Evolutionary conservation across 2,888 invertebrate species (phyloP).

Genomic region (Hirtodrosophila alboralis): DNA sequence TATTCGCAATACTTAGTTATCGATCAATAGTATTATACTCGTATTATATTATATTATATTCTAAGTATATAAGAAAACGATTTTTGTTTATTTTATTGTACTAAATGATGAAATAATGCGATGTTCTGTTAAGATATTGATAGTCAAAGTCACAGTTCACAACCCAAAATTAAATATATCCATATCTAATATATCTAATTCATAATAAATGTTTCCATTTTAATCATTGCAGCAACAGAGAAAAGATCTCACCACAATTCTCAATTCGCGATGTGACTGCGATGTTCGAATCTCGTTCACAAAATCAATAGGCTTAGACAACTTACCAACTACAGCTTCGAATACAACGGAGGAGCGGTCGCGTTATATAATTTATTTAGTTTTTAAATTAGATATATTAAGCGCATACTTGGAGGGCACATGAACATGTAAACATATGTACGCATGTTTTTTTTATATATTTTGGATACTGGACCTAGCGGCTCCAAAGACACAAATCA

Average conservation of each 20-base stretch:
- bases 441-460: slow-evolving; percentile 25
- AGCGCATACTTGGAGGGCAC: slow-evolving; percentile 27
- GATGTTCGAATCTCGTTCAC: slow-evolving; percentile 90
- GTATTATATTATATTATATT: too few species aligned
- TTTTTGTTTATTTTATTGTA: too few species aligned
- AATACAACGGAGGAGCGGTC: slow-evolving; percentile 39
- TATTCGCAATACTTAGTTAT: too few species aligned
- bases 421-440: slow-evolving; percentile 10
- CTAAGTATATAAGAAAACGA: too few species aligned
- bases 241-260: slow-evolving; percentile 89
- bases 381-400: slow-evolving; percentile 51
- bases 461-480: slow-evolving; percentile 49
- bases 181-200: too few species aligned
- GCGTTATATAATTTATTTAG: slow-evolving; percentile 73
- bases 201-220: neutral
- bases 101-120: too few species aligned
- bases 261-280: slow-evolving; percentile 93
- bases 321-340: slow-evolving; percentile 53
- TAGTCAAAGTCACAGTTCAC: too few species aligned
- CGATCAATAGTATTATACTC: too few species aligned
- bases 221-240: slow-evolving; percentile 86
- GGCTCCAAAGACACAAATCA: slow-evolving; percentile 67
- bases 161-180: too few species aligned
- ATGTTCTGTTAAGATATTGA: too few species aligned
- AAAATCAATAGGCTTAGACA: slow-evolving; percentile 82